Base-by-base conservation (phyloP, 2,888 invertebrate genomes). In the Mesorhabditis sp. region DNA sequence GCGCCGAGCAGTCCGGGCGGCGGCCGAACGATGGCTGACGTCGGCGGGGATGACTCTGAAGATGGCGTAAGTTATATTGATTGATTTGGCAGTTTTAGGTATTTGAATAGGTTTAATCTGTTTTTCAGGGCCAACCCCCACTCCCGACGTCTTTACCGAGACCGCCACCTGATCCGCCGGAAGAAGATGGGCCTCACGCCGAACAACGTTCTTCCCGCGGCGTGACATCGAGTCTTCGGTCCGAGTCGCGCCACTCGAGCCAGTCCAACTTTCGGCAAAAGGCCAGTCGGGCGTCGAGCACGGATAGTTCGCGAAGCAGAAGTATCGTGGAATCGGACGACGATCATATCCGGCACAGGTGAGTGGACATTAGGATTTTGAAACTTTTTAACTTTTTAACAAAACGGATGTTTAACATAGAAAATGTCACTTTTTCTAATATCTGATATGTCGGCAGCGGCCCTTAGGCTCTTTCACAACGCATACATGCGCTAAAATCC, bases 311-410 rank as follows among this genome's bases (percentile, higher is more conserved):
- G 63, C 13, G 6, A 7, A 61, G n/a, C n/a, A 65, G 65, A 10
- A 68, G 68, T 63, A 28, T 28, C 28, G 28, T 28, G 28, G 28
- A 28, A 28, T 28, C 28, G 28, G 68, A n/a, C n/a, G 64, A 68
- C 6, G 64, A 45, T 43, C 45, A 15, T 28, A 61, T 45, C 43
- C 6, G 28, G 63, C n/a, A 63, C 58, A n/a, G 63, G 13, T 63
- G 64, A 44, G 44, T 43, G 67, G 43, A 41, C 4, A 1, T 10
- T 7, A 7, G 44, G 6, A 61, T 45, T 28, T 62, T 61, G 41
- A 62, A 62, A 28, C 7, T 28, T 62, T n/a, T 28, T 28, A 28
- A 28, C 28, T 28, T 28, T 28, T 28, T 28, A 28, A 28, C 28
- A 28, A 28, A 28, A 28, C 28, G 28, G 28, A 28, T 1, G 1